Base-by-base conservation (phyloP, 2,888 invertebrate genomes). In the Rugalucina vietnamica region DNA sequence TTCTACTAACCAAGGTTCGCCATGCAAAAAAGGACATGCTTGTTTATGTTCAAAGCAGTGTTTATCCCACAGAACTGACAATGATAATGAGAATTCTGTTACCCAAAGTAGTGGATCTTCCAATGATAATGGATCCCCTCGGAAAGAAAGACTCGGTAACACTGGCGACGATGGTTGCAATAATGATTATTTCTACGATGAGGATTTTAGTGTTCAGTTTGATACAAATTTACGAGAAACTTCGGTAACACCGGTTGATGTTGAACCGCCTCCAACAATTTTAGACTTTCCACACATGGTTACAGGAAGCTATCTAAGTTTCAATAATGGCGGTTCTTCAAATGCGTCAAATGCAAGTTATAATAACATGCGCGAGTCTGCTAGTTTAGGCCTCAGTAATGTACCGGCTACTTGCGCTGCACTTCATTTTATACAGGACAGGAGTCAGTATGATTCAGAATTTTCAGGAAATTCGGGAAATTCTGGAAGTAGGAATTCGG, bases 181-280 rank as follows among this genome's bases (percentile, higher is more conserved):
- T 88, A 94, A 93, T 83, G 94, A 94, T 74, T 94, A 94, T 86
- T 94, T 93, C 86, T 94, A 94, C 76, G 94, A 94, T 83, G 94
- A 94, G 73, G 94, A 94, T 87, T 94, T 93, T 84, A 89, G 91
- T 8, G 92, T 94, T 60, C 91, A 92, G 80, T 93, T 92, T 85
- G 93, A 92, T 75, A 91, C 93, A n/a, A 92, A 93, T 76, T 84
- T 93, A 49, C 88, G 91, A 8, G 91, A 92, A 54, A 89, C 91
- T 12, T 88, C 90, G 0, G 86, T 90, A 1, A 88, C 89, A 27
- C 80, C 90, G 0, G 89, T 88, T 49, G 90, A 89, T 70, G 84
- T 88, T 0, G 89, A 86, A 60, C 86, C 80, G 1, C 86, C 85
- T 65, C 87, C 88, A 14, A 79, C 88, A 18, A 84, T 89, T 72